These are phyloP conservation scores for Cuculus canorus DNA, from an alignment of 2,797 vertebrate species.

Conservation along the genomic window DNA sequence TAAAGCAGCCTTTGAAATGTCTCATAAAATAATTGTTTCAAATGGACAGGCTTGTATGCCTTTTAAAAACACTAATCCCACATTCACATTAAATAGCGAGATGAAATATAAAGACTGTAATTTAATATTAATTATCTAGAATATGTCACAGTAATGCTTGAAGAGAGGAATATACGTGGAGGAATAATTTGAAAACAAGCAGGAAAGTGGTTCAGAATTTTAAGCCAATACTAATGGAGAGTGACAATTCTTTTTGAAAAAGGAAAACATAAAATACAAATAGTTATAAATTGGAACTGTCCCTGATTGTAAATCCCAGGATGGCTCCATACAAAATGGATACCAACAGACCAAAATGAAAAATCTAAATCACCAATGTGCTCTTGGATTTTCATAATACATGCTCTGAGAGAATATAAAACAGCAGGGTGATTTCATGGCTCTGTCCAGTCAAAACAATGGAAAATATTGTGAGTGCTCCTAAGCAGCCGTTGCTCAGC, in stretches of 20 bases:
- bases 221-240: neutral
- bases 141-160: neutral
- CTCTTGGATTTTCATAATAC: neutral
- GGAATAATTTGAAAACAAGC: neutral
- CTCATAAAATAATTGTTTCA: slow-evolving; percentile 1
- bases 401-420: neutral
- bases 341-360: neutral
- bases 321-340: neutral
- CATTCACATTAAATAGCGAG: neutral
- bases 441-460: slow-evolving; percentile 54
- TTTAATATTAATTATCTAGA: neutral
- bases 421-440: neutral
- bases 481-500: slow-evolving; percentile 32
- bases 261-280: neutral
- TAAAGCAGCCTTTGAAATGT: neutral
- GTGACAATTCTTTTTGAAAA: neutral
- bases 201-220: neutral
- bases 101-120: neutral
- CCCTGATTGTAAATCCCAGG: neutral
- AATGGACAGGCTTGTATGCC: neutral
- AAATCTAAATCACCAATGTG: neutral
- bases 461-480: slow-evolving; percentile 38
- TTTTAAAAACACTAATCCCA: neutral
- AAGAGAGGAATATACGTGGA: neutral
- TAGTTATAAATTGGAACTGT: neutral